Evolutionary conservation across 2,888 invertebrate species (phyloP), one percentile per base, ranked within the genome.

Genomic region (Chymomyza caudatula): DNA sequence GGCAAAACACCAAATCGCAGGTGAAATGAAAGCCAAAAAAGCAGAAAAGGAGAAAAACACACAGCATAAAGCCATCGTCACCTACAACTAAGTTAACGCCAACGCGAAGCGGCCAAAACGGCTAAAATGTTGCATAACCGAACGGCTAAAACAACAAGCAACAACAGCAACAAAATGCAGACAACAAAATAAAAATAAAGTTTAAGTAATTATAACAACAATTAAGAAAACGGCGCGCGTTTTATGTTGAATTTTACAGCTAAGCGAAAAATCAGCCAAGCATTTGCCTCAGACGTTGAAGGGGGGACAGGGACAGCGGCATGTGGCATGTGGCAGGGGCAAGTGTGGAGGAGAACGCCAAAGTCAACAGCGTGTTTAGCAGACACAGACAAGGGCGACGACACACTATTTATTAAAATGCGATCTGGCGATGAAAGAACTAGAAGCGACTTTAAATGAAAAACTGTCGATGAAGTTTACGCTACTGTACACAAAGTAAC

Each of bases 181-280:
- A 42, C 11, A 11, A 54, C 8, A 60, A 56, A 56, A 43, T 20
- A 22, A 51, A 17, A 51, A 51, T 58, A 71, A 73, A 73, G 65
- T 25, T 68, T 69, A 69, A 85, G 84, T 85, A 84, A 84, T 84
- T 84, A 85, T 86, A 86, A 84, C 85, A 85, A 83, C 87, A 84
- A 84, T 86, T 84, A 84, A 86, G 83, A 86, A 84, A 84, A 84
- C 84, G 87, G 85, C 87, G 81, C 79, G 77, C 83, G 85, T 76
- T 83, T 86, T 44, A 13, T 43, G 47, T 17, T 20, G 15, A 42
- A 37, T 15, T 51, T 83, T 86, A 86, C 80, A 83, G 77, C 79
- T 82, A 76, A 71, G 69, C 74, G 68, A 66, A 69, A 74, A 74
- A 68, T 56, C 87, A 84, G 71, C 85, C 71, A 86, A 79, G 69